A percentile compares a stretch with the other conserved stretches of the same genome.
These are phyloP conservation scores for Acanthiza pusilla DNA, from an alignment of 2,797 vertebrate genomes.

Conservation along the genomic window DNA sequence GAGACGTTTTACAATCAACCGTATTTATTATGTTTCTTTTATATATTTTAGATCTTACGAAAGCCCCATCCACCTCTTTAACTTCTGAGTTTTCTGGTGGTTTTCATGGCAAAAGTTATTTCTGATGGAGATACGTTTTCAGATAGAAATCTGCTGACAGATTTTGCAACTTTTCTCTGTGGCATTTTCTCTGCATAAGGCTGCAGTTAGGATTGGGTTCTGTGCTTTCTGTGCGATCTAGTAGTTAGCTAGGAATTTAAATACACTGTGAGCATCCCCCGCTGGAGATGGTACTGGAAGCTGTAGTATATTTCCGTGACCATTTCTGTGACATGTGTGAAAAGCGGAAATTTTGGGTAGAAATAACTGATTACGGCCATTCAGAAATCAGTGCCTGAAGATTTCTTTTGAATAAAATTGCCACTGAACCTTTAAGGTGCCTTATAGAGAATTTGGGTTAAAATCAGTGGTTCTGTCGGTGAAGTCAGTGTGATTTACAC, in stretches of 20 bases:
- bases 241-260: background rate
- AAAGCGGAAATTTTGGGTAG: background rate
- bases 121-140: background rate
- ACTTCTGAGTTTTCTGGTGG: background rate
- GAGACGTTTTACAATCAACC: background rate
- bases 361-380: background rate
- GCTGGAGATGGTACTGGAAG: background rate
- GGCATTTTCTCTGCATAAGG: background rate
- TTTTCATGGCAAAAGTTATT: background rate
- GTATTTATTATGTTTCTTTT: background rate
- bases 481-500: background rate
- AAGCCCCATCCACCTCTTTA: background rate
- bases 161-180: background rate
- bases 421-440: background rate
- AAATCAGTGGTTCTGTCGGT: background rate
- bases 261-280: background rate
- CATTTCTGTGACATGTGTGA: fast-evolving
- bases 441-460: background rate
- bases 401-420: background rate
- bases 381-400: background rate
- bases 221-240: background rate
- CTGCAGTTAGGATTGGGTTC: background rate
- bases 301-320: background rate
- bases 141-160: background rate
- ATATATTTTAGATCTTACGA: background rate